phyloP scores from a whole-genome alignment of 2,888 invertebrate species.

The Chydorus sphaericus region DNA sequence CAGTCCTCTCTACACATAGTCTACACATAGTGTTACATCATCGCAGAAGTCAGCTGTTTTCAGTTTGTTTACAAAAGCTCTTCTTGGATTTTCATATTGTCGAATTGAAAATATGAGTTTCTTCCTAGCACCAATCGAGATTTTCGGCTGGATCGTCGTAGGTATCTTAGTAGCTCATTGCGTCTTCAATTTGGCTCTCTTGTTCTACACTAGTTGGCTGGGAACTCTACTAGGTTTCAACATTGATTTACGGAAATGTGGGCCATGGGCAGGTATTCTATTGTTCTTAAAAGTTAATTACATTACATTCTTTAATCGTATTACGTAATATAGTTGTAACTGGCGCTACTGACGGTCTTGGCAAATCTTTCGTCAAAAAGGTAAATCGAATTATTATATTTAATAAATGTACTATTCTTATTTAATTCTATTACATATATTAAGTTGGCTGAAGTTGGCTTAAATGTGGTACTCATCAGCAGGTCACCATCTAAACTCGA shows the following conservation, averaged over 20 bases:
- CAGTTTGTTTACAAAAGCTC: no score
- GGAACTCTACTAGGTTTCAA: not conserved
- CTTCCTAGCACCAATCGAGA: no score
- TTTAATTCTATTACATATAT: not conserved
- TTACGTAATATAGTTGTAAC: not conserved
- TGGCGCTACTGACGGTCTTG: not conserved
- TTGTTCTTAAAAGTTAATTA: no score
- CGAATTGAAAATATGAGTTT: no score
- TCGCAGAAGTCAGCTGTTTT: no score
- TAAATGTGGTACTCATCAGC: not conserved
- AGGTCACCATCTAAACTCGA: not conserved
- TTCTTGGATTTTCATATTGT: no score
- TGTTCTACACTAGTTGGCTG: not conserved
- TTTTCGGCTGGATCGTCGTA: no score
- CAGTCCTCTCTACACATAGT: no score
- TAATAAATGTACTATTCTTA: no score
- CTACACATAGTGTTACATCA: no score
- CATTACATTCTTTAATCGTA: not conserved
- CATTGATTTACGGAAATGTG: not conserved
- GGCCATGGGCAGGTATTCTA: slow-evolving; percentile 7
- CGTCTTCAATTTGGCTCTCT: not conserved
- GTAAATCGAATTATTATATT: not conserved
- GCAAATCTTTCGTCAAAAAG: not conserved
- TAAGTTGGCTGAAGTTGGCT: not conserved
- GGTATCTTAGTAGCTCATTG: no score